Base-by-base conservation (phyloP, 1,140 invertebrate species). In the Macrostomum lignano region DNA sequence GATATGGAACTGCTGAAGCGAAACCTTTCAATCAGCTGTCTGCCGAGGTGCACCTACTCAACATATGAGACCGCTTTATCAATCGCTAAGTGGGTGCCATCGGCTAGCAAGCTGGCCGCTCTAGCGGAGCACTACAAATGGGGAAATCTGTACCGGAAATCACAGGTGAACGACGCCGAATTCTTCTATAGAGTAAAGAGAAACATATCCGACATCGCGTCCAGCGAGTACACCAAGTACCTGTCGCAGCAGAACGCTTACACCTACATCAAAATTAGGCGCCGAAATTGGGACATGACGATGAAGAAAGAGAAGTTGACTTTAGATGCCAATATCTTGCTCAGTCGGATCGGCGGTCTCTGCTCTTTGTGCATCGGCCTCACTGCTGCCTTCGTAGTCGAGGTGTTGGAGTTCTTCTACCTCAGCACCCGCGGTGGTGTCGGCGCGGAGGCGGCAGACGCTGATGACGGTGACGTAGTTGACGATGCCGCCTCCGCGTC, bases 331-430 rank as follows among this genome's bases (percentile, higher is more conserved):
- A 15, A 14, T 5, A 28, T 28, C 4, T 28, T 28, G 15, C 15
- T 28, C 14, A 15, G 14, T 5, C 26, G 26, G 19, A 17, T 28
- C 3, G 26, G 26, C 14, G 26, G 26, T 7, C 26, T 28, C 26
- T 28, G 26, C 19, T 28, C 26, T 15, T 28, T 28, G 9, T 17
- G 15, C 3, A 9, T 28, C 9, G 26, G 26, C 19, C 9, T 28
- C 14, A 28, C 26, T 7, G 19, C 26, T 9, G 26, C 26, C 9
- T 14, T 28, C 14, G 15, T 28, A 15, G 26, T 17, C 19, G 26
- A 28, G 19, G 14, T 28, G 14, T 15, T 28, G 14, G 26, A 28
- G 19, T 28, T 28, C 19, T 28, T 3, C 26, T 28, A 28, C 19
- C 19, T 28, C n/a, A n/a, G n/a, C n/a, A n/a, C n/a, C n/a, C n/a